Percentiles rank a stretch among this genome's conserved stretches.
phyloP scores from a whole-genome alignment of 92 coral and sea anemone genomes.

The Umimayanthus chanpuru region DNA sequence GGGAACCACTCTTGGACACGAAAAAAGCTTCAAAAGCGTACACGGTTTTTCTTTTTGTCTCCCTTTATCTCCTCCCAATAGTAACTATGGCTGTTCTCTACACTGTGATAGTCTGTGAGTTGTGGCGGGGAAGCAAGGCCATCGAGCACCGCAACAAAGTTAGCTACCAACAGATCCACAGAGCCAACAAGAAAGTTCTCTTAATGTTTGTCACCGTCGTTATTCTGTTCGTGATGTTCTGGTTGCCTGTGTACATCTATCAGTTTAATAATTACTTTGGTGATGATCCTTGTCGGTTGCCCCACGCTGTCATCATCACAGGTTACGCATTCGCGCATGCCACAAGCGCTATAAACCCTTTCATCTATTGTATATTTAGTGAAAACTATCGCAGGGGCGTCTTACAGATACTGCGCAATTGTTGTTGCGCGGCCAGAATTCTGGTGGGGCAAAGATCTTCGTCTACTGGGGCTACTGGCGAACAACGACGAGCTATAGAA shows the following conservation, averaged over 20 bases:
- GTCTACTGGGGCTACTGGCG: slow-evolving; percentile 18
- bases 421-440: neutral
- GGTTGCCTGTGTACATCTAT: slow-evolving; percentile 25
- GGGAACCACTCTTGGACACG: slow-evolving; percentile 33
- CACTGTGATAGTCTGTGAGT: slow-evolving; percentile 1
- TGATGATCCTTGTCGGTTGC: neutral
- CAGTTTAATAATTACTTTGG: slow-evolving; percentile 25
- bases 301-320: neutral
- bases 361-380: slow-evolving; percentile 33
- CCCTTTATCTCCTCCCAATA: slow-evolving; percentile 9
- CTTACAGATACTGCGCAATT: neutral
- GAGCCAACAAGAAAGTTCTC: slow-evolving; percentile 44
- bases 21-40: neutral
- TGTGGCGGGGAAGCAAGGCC: slow-evolving; percentile 22
- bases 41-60: slow-evolving; percentile 22
- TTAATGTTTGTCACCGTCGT: slow-evolving; percentile 33
- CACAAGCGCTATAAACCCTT: slow-evolving; percentile 26
- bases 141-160: slow-evolving; percentile 35
- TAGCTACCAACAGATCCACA: slow-evolving; percentile 5
- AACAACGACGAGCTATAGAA: slow-evolving; percentile 13
- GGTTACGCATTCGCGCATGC: slow-evolving; percentile 30
- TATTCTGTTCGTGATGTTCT: slow-evolving; percentile 19
- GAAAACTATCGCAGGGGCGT: slow-evolving; percentile 33
- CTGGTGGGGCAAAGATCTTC: neutral
- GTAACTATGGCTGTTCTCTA: slow-evolving; percentile 24